Percentiles rank a stretch among this genome's conserved stretches.
phyloP scores from a whole-genome alignment of 2,888 invertebrate genomes.

The Bursaphelenchus okinawaensis region DNA sequence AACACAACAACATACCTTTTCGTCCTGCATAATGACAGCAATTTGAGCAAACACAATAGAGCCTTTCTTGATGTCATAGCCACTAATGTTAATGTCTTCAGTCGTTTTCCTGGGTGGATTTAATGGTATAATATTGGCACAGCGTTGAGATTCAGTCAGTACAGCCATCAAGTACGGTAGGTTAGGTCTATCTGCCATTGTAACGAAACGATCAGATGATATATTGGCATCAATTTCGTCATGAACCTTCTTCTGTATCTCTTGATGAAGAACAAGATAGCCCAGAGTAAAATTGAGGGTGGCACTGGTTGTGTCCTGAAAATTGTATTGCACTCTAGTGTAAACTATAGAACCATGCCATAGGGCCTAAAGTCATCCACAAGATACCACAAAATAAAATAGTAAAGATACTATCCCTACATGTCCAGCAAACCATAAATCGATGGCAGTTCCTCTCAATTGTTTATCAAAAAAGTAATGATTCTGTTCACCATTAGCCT shows the following conservation, averaged over 20 bases:
- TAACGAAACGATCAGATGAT: not conserved
- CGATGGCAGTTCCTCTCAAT: not conserved
- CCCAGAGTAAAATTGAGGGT: not conserved
- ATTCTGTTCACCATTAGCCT: not conserved
- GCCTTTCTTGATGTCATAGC: not conserved
- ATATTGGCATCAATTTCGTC: not conserved
- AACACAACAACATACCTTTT: not conserved
- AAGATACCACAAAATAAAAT: too few species aligned
- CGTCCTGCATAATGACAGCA: not conserved
- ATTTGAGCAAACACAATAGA: not conserved
- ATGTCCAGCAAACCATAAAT: not conserved
- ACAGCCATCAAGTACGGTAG: not conserved
- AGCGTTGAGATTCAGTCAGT: not conserved
- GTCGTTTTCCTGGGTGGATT: not conserved
- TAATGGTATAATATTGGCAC: not conserved
- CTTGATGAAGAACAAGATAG: not conserved
- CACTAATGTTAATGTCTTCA: not conserved
- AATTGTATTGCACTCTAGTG: too few species aligned
- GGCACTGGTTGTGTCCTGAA: not conserved
- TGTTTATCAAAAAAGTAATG: not conserved
- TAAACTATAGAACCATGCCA: too few species aligned
- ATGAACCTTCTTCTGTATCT: not conserved
- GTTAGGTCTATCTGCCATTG: not conserved
- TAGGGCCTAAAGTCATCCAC: too few species aligned
- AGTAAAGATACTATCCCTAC: not conserved